Evolutionary conservation across 2,113 vertebrate species (phyloP), one percentile per base, ranked within the genome.

Genomic region (Glaucidium brasilianum): DNA sequence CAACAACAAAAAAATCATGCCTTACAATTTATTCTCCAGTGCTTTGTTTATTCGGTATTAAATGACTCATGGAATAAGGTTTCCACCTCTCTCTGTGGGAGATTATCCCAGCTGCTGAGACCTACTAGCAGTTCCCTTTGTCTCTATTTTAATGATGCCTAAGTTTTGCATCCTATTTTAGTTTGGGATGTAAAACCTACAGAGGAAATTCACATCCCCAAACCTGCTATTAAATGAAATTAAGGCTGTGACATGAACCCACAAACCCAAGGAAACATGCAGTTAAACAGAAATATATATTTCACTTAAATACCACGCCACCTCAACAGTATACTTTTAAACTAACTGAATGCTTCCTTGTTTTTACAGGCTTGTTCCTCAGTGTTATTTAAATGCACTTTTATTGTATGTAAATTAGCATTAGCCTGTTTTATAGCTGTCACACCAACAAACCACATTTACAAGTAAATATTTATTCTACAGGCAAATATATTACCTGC

Each of bases 31-130:
- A 91, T 96, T 95, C 94, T 96, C 89, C 25, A 91, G 85, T 96
- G 91, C 60, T 94, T 95, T 96, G 94, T 97, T 96, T 97, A 97
- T 93, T 96, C 1, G 35, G 71, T 83, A 94, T 94, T 94, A 96
- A 97, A 94, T 96, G 97, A 97, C 83, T 83, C 91, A 93, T 78
- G 86, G 59, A 96, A 97, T 92, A 90, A 92, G 79, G 81, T 94
- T 97, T 94, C 92, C 78, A 92, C 21, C 75, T 92, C 72, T 95
- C 90, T 88, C 78, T 5, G 0, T 68, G 92, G 94, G 84, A 96
- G 92, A 89, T 85, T 88, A 94, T 88, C 71, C 94, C 90, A 90
- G 72, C 88, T 91, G 91, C 92, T 92, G 69, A 91, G 72, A 75
- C 73, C 71, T 87, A 67, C 60, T n/a, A 63, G 53, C 83, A 89